Percentiles rank a stretch among this genome's conserved stretches.
Conservation (phyloP, 2,888 invertebrate genomes). For the Brenthis ino region DNA sequence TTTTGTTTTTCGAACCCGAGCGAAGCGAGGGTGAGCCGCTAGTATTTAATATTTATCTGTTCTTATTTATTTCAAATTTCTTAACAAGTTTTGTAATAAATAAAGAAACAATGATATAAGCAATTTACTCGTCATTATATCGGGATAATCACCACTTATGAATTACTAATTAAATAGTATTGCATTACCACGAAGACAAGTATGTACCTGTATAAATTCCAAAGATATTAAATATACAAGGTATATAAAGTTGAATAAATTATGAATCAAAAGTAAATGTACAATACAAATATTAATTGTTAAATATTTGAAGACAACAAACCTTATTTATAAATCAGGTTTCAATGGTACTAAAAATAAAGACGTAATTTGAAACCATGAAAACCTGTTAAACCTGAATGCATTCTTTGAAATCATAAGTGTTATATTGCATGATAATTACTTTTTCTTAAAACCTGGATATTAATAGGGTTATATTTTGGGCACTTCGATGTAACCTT, state of each 20-base stretch:
- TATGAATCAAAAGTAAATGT: background rate
- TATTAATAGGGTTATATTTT: no score
- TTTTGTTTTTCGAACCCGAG: no score
- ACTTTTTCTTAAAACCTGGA: no score
- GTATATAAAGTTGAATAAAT: constrained; percentile 5
- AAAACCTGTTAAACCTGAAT: constrained; percentile 3
- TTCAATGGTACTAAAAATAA: no score
- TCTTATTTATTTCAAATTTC: background rate
- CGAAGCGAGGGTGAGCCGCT: no score
- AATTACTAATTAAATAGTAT: constrained; percentile 1
- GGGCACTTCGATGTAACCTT: no score
- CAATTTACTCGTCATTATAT: background rate
- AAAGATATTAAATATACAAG: constrained; percentile 4
- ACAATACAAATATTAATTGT: constrained; percentile 2
- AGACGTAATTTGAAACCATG: background rate
- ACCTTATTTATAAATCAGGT: no score
- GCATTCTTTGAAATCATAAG: background rate
- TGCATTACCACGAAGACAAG: background rate
- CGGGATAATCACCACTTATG: background rate
- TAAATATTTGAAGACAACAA: constrained; percentile 6
- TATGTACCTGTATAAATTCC: constrained; percentile 1
- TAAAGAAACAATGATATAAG: background rate
- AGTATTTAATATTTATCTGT: background rate
- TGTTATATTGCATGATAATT: background rate
- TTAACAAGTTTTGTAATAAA: background rate